A percentile compares a stretch with the other conserved stretches of the same genome.
phyloP scores from a whole-genome alignment of 2,888 invertebrate genomes.

The Sturmia bella region DNA sequence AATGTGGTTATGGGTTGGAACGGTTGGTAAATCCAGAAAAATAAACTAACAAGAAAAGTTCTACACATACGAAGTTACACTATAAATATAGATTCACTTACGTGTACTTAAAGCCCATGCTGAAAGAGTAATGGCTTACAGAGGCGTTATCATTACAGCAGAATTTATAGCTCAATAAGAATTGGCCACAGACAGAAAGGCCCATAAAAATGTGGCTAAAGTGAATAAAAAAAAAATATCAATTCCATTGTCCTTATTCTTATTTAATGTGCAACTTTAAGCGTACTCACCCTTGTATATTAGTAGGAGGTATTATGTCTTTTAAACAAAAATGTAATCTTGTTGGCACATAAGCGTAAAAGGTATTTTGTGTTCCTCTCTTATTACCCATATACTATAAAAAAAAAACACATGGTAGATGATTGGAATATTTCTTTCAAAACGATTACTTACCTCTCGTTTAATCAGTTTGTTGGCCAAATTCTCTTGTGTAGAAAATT shows the following conservation, averaged over 20 bases:
- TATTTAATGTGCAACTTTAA: too few species aligned
- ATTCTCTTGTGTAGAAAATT: slow-evolving; percentile 70
- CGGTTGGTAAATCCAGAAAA: slow-evolving; percentile 82
- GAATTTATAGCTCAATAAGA: slow-evolving; percentile 91
- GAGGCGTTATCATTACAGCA: slow-evolving; percentile 84
- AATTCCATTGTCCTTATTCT: too few species aligned
- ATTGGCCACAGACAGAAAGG: slow-evolving; percentile 96
- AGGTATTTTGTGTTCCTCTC: slow-evolving; percentile 81
- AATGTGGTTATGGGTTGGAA: slow-evolving; percentile 79
- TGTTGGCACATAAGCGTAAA: slow-evolving; percentile 84
- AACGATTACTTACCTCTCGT: slow-evolving; percentile 75
- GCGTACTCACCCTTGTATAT: slow-evolving; percentile 81
- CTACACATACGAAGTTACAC: neutral
- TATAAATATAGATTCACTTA: slow-evolving; percentile 81
- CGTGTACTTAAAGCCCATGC: slow-evolving; percentile 85
- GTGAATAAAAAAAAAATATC: neutral
- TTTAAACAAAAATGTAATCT: slow-evolving; percentile 85
- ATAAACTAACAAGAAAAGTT: slow-evolving; percentile 75
- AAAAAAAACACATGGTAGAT: too few species aligned
- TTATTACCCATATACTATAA: slow-evolving; percentile 83
- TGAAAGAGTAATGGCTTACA: slow-evolving; percentile 83
- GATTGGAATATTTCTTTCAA: neutral
- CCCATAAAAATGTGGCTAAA: slow-evolving; percentile 95
- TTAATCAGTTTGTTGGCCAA: slow-evolving; percentile 76
- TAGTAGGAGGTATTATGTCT: slow-evolving; percentile 84